Base-by-base conservation (phyloP, 2,797 vertebrate species). In the Capromys pilorides region DNA sequence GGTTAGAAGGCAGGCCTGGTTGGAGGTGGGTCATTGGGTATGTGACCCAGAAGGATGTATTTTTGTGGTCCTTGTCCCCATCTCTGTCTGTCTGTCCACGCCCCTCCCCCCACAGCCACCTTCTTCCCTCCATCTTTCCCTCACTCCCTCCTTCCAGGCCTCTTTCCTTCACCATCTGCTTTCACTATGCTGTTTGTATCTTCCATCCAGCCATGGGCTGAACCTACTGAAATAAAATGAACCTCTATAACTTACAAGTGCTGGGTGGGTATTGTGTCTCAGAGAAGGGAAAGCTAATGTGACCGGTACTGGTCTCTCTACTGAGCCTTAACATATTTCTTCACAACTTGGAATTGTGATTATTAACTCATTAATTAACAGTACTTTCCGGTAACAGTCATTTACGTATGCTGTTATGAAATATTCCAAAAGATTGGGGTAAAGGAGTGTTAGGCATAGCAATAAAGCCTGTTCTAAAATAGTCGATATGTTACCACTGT, bases 381-480 rank as follows among this genome's bases (percentile, higher is more conserved):
- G 0, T 61, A 51, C 14, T 21, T 85, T 91, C 49, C 54, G n/a
- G 31, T 93, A 79, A 75, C n/a, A 87, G 39, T 73, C 39, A 26
- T 89, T 94, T 84, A 54, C 31, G 16, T 80, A 19, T 80, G 39
- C 81, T 95, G 6, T 94, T 66, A 51, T 73, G 28, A 67, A 79
- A 62, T 81, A 61, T 24, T 86, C 7, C n/a, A 93, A n/a, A 90
- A 86, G 59, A 83, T 78, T 82, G 33, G 33, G 13, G 22, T 59
- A 28, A 77, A 21, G 24, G 26, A 66, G 6, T 33, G 24, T 95
- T 80, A 92, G 64, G 82, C 61, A 79, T 49, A 39, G 59, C 9
- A 93, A 22, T 87, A 82, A 89, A 88, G 64, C 51, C 28, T 85
- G 6, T 69, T 91, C 12, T 91, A 51, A 94, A 89, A 88, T 18